Base-by-base conservation (phyloP, 2,888 invertebrate genomes). In the Seira musarum region DNA sequence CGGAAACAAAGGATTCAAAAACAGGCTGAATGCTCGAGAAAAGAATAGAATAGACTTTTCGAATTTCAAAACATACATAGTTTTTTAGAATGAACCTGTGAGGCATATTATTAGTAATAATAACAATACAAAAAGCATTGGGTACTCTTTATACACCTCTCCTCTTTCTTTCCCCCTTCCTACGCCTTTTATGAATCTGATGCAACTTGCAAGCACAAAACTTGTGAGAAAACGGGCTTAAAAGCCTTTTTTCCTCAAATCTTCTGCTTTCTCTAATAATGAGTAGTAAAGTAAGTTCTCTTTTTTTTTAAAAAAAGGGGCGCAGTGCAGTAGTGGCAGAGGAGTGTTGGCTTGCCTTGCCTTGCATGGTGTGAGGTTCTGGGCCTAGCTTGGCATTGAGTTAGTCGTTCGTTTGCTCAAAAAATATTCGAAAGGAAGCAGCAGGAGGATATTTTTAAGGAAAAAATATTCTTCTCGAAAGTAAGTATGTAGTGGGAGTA, bases 1-100 rank as follows among this genome's bases (percentile, higher is more conserved):
- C 68, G 63, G 68, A 68, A 66, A 68, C 35, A 76, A 75, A 68
- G 69, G 75, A 76, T 68, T 63, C 49, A 61, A 76, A n/a, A 76
- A 40, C 40, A 13, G 6, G 6, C 40, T 40, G 40, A 40, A 40
- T 13, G 40, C 40, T 40, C 13, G 40, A 40, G 13, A 40, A 40
- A 40, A 40, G 40, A 40, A 40, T n/a, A n/a, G n/a, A n/a, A n/a
- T 40, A 40, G 13, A 40, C 40, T 40, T 40, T 40, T 40, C 6
- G 40, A 40, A 40, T 40, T 40, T 40, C 40, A 30, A 30, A 30
- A 30, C 30, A 30, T 30, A 30, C 30, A 30, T 30, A 30, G 30
- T 8, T 30, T 30, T 40, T 40, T 40, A 40, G 6, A 40, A 40
- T 40, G 40, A 40, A 40, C 40, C 40, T 8, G 40, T 8, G 40